Conservation (phyloP, 1,140 invertebrate genomes). For the Sinonovacula constricta region DNA sequence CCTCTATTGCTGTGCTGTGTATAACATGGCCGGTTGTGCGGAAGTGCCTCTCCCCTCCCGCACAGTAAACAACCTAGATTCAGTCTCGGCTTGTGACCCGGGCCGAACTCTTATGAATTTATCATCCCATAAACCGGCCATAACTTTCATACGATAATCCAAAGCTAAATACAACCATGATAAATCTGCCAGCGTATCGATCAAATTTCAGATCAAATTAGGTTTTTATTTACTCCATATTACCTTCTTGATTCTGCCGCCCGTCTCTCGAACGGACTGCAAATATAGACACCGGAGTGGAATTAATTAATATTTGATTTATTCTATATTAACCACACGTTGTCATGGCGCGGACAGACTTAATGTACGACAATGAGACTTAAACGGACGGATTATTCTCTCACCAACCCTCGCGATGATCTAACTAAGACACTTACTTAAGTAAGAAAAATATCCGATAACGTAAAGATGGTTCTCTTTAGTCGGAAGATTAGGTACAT, state of each 20-base stretch:
- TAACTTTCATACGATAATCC: slow-evolving; percentile 34
- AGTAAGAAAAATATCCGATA: no score
- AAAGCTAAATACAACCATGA: slow-evolving; percentile 16
- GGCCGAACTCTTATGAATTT: slow-evolving; percentile 19
- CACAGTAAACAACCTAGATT: no score
- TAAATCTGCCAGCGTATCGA: slow-evolving; percentile 29
- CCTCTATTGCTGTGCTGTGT: no score
- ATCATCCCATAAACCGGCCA: slow-evolving; percentile 40
- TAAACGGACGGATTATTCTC: no score
- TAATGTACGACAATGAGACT: background rate
- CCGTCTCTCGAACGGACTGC: slow-evolving; percentile 1
- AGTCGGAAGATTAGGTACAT: no score
- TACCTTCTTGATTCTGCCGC: background rate
- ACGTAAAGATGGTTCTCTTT: no score
- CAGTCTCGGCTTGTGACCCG: no score
- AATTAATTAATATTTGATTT: slow-evolving; percentile 55
- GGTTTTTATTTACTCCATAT: slow-evolving; percentile 51
- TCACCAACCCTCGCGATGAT: no score
- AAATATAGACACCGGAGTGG: slow-evolving; percentile 36
- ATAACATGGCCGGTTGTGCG: no score
- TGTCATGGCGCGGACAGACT: background rate
- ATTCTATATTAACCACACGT: slow-evolving; percentile 30
- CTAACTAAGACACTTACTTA: no score
- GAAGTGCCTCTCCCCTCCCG: no score
- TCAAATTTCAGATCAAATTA: slow-evolving; percentile 33